phyloP scores from a whole-genome alignment of 1,140 invertebrate species.

The Leptinotarsa lineolata region DNA sequence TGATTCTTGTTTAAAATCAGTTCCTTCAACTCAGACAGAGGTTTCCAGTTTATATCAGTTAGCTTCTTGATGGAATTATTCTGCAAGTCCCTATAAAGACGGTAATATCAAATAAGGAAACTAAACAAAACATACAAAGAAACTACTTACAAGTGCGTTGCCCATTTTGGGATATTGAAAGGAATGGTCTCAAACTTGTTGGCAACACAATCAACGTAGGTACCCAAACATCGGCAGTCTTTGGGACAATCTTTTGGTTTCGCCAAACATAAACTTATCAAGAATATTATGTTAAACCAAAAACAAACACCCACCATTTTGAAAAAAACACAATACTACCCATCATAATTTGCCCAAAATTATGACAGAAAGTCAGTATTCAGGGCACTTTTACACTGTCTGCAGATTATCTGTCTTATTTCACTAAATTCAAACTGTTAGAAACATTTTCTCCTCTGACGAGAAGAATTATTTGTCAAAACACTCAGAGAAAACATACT shows the following conservation, averaged over 20 bases:
- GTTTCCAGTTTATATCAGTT: conserved; percentile 70
- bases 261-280: conserved; percentile 46
- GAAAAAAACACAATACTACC: conserved; percentile 48
- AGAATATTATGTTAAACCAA: conserved; percentile 46
- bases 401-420: background rate
- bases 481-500: background rate
- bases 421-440: background rate
- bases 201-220: conserved; percentile 64
- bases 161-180: conserved; percentile 63
- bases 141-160: conserved; percentile 64
- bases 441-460: background rate
- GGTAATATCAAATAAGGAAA: conserved; percentile 34
- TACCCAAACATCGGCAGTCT: conserved; percentile 63
- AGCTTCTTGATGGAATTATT: conserved; percentile 74
- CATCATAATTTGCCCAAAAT: conserved; percentile 47
- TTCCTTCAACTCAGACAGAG: conserved; percentile 72
- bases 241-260: conserved; percentile 61
- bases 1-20: conserved; percentile 83
- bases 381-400: conserved; percentile 1
- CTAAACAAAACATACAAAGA: conserved; percentile 23
- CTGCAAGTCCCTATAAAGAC: conserved; percentile 69
- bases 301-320: conserved; percentile 56
- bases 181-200: conserved; percentile 63
- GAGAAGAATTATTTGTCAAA: conserved; percentile 1
- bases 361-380: conserved; percentile 29